These are phyloP conservation scores for Geophilus truncorum DNA, from an alignment of 2,888 invertebrate species.

Conservation along the genomic window DNA sequence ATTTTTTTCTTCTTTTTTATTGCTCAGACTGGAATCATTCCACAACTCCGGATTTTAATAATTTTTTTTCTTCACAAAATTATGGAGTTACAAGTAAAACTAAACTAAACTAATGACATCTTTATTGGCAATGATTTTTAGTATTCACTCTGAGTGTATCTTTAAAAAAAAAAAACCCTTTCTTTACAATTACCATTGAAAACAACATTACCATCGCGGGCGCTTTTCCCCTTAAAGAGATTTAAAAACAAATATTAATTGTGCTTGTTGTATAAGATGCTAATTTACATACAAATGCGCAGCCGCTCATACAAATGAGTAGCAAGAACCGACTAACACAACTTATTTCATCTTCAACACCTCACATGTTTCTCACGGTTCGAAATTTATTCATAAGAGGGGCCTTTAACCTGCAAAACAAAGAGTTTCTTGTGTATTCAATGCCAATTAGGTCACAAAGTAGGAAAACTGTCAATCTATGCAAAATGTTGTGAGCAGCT, in stretches of 20 bases:
- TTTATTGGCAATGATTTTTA: neutral
- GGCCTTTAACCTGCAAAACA: neutral
- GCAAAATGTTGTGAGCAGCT: neutral
- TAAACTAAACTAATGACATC: neutral
- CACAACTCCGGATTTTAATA: neutral
- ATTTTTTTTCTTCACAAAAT: neutral
- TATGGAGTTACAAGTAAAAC: neutral
- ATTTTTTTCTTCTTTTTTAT: neutral
- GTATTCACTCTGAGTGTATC: too few relatives aligned
- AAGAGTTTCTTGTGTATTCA: neutral
- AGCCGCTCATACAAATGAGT: neutral
- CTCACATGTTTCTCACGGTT: neutral
- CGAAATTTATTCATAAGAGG: neutral
- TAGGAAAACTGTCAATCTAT: neutral
- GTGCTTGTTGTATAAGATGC: neutral
- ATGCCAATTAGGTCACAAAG: neutral
- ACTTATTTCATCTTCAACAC: neutral
- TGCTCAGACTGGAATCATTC: neutral
- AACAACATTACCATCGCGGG: neutral
- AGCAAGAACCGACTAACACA: neutral
- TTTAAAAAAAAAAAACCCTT: neutral
- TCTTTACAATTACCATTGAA: neutral
- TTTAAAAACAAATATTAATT: neutral
- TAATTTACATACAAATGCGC: neutral
- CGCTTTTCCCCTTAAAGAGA: neutral